Conservation (phyloP, 2,113 vertebrate genomes). For the Zosterops hypoxanthus region DNA sequence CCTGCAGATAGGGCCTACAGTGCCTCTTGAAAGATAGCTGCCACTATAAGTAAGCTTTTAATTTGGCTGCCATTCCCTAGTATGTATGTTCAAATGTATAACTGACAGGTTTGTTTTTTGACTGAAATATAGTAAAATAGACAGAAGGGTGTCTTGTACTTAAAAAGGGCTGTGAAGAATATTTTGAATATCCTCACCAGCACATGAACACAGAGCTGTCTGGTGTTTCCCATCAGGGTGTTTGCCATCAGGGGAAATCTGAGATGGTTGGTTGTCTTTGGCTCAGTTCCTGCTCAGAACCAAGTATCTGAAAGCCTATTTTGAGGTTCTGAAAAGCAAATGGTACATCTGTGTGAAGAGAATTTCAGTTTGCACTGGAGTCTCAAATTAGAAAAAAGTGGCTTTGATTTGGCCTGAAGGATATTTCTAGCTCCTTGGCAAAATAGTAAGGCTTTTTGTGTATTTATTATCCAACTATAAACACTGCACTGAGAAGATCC, state of each 20-base stretch:
- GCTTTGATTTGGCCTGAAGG: neutral
- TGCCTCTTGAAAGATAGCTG: neutral
- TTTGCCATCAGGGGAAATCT: neutral
- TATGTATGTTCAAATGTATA: neutral
- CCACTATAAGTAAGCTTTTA: neutral
- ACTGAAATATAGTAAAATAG: neutral
- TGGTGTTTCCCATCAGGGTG: neutral
- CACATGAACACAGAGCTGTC: neutral
- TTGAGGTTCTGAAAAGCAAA: neutral
- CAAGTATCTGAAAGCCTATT: neutral
- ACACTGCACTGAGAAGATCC: neutral
- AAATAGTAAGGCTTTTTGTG: slow-evolving; percentile 25
- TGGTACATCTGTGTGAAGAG: neutral
- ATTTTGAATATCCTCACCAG: neutral
- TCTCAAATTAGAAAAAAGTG: neutral
- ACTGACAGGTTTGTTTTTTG: neutral
- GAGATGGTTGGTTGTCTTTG: neutral
- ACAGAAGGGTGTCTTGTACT: neutral
- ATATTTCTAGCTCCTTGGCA: slow-evolving; percentile 20
- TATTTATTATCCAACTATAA: slow-evolving; percentile 28
- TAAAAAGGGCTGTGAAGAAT: neutral
- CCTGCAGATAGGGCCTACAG: neutral
- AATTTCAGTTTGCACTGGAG: neutral
- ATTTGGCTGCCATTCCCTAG: neutral
- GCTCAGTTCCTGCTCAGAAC: neutral